Percentiles rank a stretch among this genome's conserved stretches.
Evolutionary conservation across 1,140 invertebrate genomes (phyloP).

Genomic region (Ostrea denselamellosa): DNA sequence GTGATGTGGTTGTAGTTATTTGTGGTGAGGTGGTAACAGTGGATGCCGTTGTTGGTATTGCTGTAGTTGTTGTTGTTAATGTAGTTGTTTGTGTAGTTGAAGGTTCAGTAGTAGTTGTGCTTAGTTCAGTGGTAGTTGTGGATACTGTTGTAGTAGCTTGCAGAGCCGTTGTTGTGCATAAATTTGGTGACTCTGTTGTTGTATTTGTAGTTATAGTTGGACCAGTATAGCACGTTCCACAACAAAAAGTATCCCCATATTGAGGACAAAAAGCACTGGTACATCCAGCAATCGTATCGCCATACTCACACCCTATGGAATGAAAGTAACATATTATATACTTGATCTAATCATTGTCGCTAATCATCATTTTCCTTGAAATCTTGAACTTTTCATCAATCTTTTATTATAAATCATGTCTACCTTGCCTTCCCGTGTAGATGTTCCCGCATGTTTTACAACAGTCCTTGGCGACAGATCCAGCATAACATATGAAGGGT

Average conservation of each 20-base stretch:
- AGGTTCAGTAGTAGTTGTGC: background rate
- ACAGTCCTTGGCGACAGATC: background rate
- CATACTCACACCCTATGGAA: background rate
- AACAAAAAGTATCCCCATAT: background rate
- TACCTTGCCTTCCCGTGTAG: conserved; percentile 16
- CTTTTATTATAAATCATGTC: background rate
- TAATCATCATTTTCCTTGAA: no score
- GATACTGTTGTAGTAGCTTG: background rate
- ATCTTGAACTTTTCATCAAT: no score
- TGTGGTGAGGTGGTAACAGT: background rate
- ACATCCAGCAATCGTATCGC: background rate
- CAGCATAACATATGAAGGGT: background rate
- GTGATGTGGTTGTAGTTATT: background rate
- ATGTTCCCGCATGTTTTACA: background rate
- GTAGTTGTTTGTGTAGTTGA: background rate
- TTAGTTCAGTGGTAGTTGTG: background rate
- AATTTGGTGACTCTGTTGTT: background rate
- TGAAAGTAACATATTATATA: background rate
- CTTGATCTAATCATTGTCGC: no score
- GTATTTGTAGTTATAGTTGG: background rate
- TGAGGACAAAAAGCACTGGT: background rate
- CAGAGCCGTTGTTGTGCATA: background rate
- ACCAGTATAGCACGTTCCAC: conserved; percentile 16
- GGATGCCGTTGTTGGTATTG: background rate
- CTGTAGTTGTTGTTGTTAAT: background rate